Percentiles rank a stretch among this genome's conserved stretches.
phyloP scores from a whole-genome alignment of 2,888 invertebrate genomes.

The Aspidapion aeneum region DNA sequence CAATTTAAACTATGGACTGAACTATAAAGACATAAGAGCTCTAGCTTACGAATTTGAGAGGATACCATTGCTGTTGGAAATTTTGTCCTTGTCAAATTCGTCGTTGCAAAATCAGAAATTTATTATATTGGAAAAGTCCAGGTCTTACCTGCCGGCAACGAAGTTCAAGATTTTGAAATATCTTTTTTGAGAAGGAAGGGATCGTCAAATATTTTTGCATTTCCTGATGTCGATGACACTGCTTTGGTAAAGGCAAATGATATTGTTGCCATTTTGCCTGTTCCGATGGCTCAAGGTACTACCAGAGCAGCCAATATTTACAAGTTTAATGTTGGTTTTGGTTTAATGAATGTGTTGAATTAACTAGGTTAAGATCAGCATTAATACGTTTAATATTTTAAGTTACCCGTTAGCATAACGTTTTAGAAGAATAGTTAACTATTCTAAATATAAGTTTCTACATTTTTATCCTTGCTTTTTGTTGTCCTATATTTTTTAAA shows the following conservation, averaged over 20 bases:
- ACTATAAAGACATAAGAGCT: slow-evolving; percentile 8
- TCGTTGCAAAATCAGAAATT: background rate
- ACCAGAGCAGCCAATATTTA: background rate
- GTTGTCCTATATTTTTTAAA: background rate
- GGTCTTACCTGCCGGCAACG: background rate
- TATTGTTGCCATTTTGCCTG: too few relatives aligned
- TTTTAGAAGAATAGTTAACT: too few relatives aligned
- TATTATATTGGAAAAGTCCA: background rate
- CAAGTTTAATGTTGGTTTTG: too few relatives aligned
- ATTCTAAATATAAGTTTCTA: too few relatives aligned
- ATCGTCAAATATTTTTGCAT: background rate
- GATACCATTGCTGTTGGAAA: background rate
- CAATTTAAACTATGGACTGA: slow-evolving; percentile 14
- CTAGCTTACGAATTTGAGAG: slow-evolving; percentile 11
- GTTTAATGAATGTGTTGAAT: background rate
- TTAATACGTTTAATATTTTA: background rate
- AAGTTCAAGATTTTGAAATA: background rate
- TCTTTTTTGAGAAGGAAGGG: background rate
- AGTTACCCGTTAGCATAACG: too few relatives aligned
- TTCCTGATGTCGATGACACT: background rate
- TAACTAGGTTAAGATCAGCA: background rate
- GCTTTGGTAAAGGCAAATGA: too few relatives aligned
- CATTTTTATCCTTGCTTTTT: background rate
- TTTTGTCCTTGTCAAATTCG: background rate
- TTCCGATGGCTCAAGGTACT: too few relatives aligned